Evolutionary conservation across 1,140 invertebrate genomes (phyloP), one percentile per base, ranked within the genome.

Genomic region (Maconellicoccus hirsutus): DNA sequence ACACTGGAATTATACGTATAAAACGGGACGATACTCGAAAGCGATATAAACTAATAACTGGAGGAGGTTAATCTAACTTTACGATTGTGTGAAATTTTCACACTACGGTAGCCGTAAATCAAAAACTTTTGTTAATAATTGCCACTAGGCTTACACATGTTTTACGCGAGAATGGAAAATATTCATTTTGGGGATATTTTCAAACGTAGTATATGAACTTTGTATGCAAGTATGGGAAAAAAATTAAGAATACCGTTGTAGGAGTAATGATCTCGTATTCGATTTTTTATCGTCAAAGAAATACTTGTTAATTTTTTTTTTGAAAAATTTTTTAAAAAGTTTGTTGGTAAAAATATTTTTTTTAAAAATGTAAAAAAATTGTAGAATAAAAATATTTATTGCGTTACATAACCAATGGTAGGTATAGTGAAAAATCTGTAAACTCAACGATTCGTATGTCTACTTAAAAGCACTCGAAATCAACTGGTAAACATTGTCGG

Each of bases 61-160:
- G 6, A 14, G 42, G 42, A 52, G 42, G 42, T 52, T 52, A 52
- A 52, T 52, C 42, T 52, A 52, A 52, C 42, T 52, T 52, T 52
- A 52, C 42, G 42, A 52, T 52, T 52, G 42, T 52, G 10, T 52
- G 42, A 52, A 52, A 52, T 52, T 52, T 52, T 52, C 42, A 52
- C 42, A 52, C 42, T 52, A 52, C 42, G 42, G 42, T 52, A 19
- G 42, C 42, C 42, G 42, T 52, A 52, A 52, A 52, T 52, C 42
- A 52, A 52, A 52, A 52, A 52, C 42, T 52, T 52, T 52, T 52
- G 42, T 52, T 52, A 52, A 52, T 52, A 52, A 52, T 52, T 52
- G 42, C 42, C 42, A 52, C 12, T 52, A 52, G 42, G 42, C 42
- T 52, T 52, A 52, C 42, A 52, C 42, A 52, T 52, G 42, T 52